Conservation (phyloP, 2,888 invertebrate species). For the Lagria hirta region DNA sequence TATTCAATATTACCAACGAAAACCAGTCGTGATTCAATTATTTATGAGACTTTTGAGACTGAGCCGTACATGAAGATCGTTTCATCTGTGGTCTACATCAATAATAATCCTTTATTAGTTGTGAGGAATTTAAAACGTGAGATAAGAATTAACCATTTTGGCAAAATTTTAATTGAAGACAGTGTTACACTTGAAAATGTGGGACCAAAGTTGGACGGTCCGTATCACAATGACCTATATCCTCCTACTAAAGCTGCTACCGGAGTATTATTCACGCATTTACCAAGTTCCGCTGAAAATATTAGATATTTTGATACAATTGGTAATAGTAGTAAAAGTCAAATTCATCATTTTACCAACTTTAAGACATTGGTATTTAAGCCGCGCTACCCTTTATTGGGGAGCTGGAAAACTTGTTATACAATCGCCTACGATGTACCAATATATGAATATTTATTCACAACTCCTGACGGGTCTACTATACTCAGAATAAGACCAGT, state of each 20-base stretch:
- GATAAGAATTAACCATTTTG: constrained; percentile 40
- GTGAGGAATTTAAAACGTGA: constrained; percentile 32
- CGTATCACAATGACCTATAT: constrained; percentile 27
- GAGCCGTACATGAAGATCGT: constrained; percentile 1
- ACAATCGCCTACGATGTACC: constrained; percentile 35
- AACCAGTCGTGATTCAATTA: not conserved
- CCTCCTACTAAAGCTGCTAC: constrained; percentile 2
- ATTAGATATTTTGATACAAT: constrained; percentile 34
- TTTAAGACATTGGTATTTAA: constrained; percentile 33
- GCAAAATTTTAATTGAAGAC: constrained; percentile 35
- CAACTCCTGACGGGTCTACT: constrained; percentile 12
- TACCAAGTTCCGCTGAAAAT: constrained; percentile 35
- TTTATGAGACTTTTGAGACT: constrained; percentile 6
- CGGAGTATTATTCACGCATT: constrained; percentile 31
- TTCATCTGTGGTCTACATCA: constrained; percentile 27
- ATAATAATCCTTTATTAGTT: constrained; percentile 28
- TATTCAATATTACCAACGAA: not conserved
- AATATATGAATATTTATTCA: constrained; percentile 33
- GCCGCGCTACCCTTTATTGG: constrained; percentile 33
- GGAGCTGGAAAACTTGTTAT: constrained; percentile 38
- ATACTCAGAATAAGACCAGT: constrained; percentile 32
- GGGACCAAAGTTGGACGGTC: constrained; percentile 28
- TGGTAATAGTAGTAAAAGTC: constrained; percentile 33
- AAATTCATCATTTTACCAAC: constrained; percentile 21
- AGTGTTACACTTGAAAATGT: constrained; percentile 32